These are phyloP conservation scores for Drosophila mayri DNA, from an alignment of 1,140 invertebrate genomes.

Conservation along the genomic window DNA sequence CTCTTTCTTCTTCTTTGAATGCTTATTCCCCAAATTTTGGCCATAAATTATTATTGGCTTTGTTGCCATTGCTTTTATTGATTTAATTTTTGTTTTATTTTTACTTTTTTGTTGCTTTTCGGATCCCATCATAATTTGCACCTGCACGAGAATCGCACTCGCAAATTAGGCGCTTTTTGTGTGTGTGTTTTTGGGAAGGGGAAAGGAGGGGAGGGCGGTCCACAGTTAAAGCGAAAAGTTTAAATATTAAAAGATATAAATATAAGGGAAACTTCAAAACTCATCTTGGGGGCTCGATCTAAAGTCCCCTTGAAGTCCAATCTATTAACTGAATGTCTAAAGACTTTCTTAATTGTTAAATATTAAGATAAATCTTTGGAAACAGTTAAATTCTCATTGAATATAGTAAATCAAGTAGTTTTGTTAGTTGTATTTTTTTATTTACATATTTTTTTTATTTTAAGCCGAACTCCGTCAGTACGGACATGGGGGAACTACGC, in stretches of 20 bases:
- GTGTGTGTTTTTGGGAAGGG: neutral
- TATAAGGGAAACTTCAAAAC: no score
- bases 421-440: no score
- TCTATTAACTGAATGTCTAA: no score
- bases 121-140: slow-evolving; percentile 67
- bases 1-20: neutral
- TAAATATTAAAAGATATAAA: no score
- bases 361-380: no score
- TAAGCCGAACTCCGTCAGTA: neutral
- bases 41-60: slow-evolving; percentile 43
- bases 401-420: no score
- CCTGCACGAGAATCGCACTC: slow-evolving; percentile 64
- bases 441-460: fast-evolving
- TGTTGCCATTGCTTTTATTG: slow-evolving; percentile 27
- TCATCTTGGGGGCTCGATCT: no score
- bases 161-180: slow-evolving; percentile 63
- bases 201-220: neutral
- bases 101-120: neutral
- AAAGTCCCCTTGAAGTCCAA: no score
- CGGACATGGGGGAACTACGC: no score
- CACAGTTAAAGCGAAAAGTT: slow-evolving; percentile 17
- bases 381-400: no score
- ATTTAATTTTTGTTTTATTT: neutral
- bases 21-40: slow-evolving; percentile 33
- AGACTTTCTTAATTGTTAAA: no score